phyloP scores from a whole-genome alignment of 2,888 invertebrate species.

The Athalia cordata region DNA sequence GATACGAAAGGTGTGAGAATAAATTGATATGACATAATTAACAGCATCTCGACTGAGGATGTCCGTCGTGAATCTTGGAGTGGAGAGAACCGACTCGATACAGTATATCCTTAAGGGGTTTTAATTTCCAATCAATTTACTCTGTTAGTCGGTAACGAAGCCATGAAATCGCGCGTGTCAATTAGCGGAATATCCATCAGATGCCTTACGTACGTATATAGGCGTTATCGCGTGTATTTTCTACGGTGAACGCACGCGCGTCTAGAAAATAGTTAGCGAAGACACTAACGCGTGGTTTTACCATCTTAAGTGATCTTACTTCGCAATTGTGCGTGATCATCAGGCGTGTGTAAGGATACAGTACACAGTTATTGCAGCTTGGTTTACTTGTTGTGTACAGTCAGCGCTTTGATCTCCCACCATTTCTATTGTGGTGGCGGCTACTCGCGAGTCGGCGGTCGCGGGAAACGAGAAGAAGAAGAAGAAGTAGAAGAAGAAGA shows the following conservation, averaged over 20 bases:
- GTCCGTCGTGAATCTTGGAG: no score
- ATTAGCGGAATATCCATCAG: constrained; percentile 13
- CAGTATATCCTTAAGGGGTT: constrained; percentile 14
- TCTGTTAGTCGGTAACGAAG: constrained; percentile 2
- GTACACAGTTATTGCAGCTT: constrained; percentile 37
- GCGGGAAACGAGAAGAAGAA: no score
- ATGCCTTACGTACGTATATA: constrained; percentile 5
- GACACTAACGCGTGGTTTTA: no score
- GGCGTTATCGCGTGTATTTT: not conserved
- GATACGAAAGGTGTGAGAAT: no score
- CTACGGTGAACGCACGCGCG: no score
- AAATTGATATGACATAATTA: no score
- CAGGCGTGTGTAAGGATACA: constrained; percentile 25
- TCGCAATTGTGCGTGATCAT: constrained; percentile 1
- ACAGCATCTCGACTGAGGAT: no score
- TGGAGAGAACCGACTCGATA: no score
- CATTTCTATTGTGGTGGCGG: constrained; percentile 66
- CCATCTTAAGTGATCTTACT: no score
- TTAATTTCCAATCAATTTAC: constrained; percentile 30
- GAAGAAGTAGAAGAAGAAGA: no score
- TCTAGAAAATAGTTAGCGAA: no score
- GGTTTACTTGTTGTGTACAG: constrained; percentile 45
- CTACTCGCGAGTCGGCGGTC: constrained; percentile 47
- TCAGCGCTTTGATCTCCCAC: constrained; percentile 71
- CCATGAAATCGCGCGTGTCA: constrained; percentile 35